Base-by-base conservation (phyloP, 2,113 vertebrate species). In the Cichladusa arquata region DNA sequence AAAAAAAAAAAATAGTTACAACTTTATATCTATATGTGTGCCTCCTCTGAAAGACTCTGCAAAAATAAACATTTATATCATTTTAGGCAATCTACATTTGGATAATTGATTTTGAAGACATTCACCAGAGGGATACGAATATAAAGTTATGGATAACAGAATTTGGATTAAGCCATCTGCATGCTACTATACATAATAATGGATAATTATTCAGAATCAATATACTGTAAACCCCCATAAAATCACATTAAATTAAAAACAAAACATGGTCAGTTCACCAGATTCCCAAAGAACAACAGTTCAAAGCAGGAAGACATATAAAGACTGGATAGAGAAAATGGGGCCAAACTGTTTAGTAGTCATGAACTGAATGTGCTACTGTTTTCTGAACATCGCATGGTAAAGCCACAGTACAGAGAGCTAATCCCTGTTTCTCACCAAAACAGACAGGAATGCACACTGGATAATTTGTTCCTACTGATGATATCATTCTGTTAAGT, bases 391-490 rank as follows among this genome's bases (percentile, higher is more conserved):
- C 58, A 81, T 31, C 56, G n/a, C 86, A 25, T 14, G 48, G 9
- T 38, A 48, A 95, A 85, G 76, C 57, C 67, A 89, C 31, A 7
- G 73, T 14, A 34, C 4, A 4, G 60, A 74, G 48, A 80, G 56
- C 86, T 95, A 90, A 95, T 81, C 90, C 83, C 29, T 33, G 47
- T 93, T 78, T 85, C 81, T 73, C 90, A 92, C 45, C 89, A 95
- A 95, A 95, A 97, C 57, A 86, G 90, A 71, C 79, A 95, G 94
- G 45, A 92, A 91, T 79, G 47, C 42, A 83, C 42, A 87, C 44
- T 90, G 83, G 81, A 77, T 97, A 92, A 96, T 96, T 97, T 96
- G 94, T 97, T 97, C 96, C 97, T 95, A 80, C 83, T 97, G 96
- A 96, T 92, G 93, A 97, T 96, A 97, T 96, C 81, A 97, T 69